Percentiles rank a stretch among this genome's conserved stretches.
Conservation (phyloP, 2,888 invertebrate species). For the Spilarctia lutea region DNA sequence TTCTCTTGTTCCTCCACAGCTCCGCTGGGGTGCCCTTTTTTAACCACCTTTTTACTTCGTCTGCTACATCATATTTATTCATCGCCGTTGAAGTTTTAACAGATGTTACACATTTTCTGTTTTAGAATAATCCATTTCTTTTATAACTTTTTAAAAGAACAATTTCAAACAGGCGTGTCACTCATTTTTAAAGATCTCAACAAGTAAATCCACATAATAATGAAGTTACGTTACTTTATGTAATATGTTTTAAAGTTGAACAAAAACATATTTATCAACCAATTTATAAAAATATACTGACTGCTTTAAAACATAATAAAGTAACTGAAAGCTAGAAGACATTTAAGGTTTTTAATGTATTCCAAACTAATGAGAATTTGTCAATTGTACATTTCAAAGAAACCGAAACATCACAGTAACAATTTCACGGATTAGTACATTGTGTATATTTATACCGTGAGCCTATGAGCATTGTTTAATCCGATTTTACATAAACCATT, state of each 20-base stretch:
- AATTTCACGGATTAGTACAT: conserved; percentile 15
- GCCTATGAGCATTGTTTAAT: conserved; percentile 43
- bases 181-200: neutral
- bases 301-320: neutral
- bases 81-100: conserved; percentile 34
- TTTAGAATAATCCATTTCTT: neutral
- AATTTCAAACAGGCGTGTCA: neutral
- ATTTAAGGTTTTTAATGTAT: neutral
- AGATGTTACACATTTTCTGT: conserved; percentile 32
- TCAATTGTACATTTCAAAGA: conserved; percentile 23
- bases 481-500: conserved; percentile 62
- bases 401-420: neutral
- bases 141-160: neutral
- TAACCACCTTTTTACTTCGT: conserved; percentile 26
- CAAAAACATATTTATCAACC: neutral
- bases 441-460: conserved; percentile 29
- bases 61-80: too few species aligned
- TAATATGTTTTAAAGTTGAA: neutral
- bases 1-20: conserved; percentile 56
- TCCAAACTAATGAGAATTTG: conserved; percentile 24
- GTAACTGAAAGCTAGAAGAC: neutral
- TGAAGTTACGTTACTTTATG: neutral
- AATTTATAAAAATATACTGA: neutral
- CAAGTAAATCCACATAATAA: neutral
- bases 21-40: conserved; percentile 42